These are phyloP conservation scores for Heliconius aoede DNA, from an alignment of 2,888 invertebrate genomes.

Conservation along the genomic window DNA sequence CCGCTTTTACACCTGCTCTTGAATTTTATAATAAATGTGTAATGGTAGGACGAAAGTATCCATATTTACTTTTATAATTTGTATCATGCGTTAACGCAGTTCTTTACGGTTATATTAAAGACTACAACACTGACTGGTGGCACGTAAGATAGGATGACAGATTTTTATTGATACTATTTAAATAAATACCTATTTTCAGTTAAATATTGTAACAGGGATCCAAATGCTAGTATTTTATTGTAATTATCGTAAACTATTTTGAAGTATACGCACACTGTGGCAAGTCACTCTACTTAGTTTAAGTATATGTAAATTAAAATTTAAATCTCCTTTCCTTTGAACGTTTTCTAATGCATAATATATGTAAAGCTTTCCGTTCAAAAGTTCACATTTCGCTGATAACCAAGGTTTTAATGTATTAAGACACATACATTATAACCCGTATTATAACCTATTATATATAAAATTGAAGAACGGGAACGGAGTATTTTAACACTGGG, in stretches of 20 bases:
- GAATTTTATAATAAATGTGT: not conserved
- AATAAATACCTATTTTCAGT: no score
- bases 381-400: not conserved
- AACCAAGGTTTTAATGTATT: not conserved
- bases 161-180: no score
- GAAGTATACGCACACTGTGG: not conserved
- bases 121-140: no score
- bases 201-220: no score
- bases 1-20: not conserved
- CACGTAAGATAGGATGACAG: no score
- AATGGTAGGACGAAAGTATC: not conserved
- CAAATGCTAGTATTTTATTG: no score
- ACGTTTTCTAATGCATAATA: slow-evolving; percentile 5
- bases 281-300: slow-evolving; percentile 1
- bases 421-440: no score
- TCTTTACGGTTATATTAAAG: not conserved
- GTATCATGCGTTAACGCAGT: not conserved
- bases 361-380: not conserved
- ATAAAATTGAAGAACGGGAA: no score
- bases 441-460: no score
- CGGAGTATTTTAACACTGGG: no score
- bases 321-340: slow-evolving; percentile 5
- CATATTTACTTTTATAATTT: not conserved
- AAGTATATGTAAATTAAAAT: slow-evolving; percentile 14
- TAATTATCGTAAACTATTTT: not conserved